Evolutionary conservation across 2,797 vertebrate genomes (phyloP).

Genomic region (Taenioides sp.): DNA sequence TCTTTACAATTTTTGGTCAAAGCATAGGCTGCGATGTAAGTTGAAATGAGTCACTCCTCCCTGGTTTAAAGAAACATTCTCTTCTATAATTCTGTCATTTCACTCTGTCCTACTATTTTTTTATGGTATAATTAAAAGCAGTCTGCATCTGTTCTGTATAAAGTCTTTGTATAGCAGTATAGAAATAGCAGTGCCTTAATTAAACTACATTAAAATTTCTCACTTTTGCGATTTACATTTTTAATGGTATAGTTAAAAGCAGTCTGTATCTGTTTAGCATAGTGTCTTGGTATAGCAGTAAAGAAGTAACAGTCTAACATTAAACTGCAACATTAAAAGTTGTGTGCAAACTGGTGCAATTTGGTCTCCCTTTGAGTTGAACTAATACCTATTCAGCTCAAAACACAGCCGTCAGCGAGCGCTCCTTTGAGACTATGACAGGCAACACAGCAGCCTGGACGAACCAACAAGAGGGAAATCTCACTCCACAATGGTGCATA

Average conservation of each 20-base stretch:
- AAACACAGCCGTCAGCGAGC: constrained; percentile 34
- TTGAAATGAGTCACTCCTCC: too few relatives aligned
- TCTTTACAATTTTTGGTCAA: too few relatives aligned
- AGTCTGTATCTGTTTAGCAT: background rate
- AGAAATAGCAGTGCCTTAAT: too few relatives aligned
- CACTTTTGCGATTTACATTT: background rate
- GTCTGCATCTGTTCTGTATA: too few relatives aligned
- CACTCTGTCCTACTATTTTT: background rate
- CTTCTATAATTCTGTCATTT: too few relatives aligned
- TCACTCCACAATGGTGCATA: constrained; percentile 17
- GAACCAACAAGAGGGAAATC: constrained; percentile 14
- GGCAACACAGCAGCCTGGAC: constrained; percentile 12
- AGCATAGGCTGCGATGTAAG: too few relatives aligned
- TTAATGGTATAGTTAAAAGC: background rate
- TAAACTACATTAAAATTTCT: background rate
- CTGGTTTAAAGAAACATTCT: too few relatives aligned
- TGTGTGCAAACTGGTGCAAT: constrained; percentile 38
- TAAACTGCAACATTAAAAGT: constrained; percentile 26
- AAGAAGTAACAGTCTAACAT: constrained; percentile 12
- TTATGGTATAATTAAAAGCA: too few relatives aligned
- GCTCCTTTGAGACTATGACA: constrained; percentile 34
- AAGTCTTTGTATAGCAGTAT: too few relatives aligned
- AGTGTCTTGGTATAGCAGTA: constrained; percentile 5
- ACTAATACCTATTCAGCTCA: constrained; percentile 24
- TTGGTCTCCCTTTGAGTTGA: constrained; percentile 42